Percentiles rank a stretch among this genome's conserved stretches.
phyloP scores from a whole-genome alignment of 2,888 invertebrate genomes.

The Oligia fasciuncula region DNA sequence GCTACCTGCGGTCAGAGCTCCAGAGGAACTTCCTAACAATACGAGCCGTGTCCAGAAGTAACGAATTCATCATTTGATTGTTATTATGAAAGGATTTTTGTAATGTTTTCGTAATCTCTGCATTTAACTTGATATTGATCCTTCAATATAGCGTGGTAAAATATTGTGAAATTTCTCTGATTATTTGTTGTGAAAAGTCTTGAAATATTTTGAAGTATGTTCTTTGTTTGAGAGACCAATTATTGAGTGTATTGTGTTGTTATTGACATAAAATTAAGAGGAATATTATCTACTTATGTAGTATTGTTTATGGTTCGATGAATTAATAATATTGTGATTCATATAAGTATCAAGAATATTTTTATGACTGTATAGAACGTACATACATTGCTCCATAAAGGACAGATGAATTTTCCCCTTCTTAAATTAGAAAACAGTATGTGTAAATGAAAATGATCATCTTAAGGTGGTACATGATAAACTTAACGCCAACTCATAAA shows the following conservation, averaged over 20 bases:
- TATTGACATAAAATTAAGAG: not conserved
- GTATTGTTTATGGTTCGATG: not conserved
- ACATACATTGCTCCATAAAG: no score
- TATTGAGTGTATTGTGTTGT: not conserved
- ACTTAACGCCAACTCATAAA: not conserved
- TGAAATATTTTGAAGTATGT: constrained; percentile 14
- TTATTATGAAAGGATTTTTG: not conserved
- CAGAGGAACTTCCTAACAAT: not conserved
- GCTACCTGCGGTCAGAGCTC: not conserved
- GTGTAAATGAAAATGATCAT: not conserved
- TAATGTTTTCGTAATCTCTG: not conserved
- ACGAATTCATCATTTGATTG: not conserved
- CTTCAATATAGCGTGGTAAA: not conserved
- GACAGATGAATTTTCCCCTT: no score
- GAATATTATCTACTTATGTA: not conserved
- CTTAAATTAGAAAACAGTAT: not conserved
- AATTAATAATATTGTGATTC: not conserved
- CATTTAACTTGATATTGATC: constrained; percentile 16
- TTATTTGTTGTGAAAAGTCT: constrained; percentile 20
- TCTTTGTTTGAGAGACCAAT: constrained; percentile 2
- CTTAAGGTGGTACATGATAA: not conserved
- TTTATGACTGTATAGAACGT: not conserved
- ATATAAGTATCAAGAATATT: not conserved
- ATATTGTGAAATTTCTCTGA: constrained; percentile 21
- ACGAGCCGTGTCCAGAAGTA: not conserved